These are phyloP conservation scores for Nasonia longicornis DNA, from an alignment of 1,140 invertebrate species.

Conservation along the genomic window DNA sequence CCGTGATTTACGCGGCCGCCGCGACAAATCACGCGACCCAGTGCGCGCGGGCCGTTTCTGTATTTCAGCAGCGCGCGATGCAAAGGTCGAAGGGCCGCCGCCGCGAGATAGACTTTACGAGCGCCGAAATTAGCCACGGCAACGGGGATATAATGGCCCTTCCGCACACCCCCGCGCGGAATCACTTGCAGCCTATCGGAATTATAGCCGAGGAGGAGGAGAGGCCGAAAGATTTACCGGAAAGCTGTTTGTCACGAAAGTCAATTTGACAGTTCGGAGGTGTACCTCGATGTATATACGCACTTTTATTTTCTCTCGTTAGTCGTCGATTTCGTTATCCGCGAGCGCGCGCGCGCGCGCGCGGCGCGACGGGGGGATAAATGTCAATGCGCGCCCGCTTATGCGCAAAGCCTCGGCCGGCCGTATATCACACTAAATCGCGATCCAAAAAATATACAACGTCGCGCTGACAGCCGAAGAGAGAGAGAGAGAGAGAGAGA, in stretches of 20 bases:
- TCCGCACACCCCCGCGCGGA: not conserved
- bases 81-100: not conserved
- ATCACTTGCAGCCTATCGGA: slow-evolving; percentile 36
- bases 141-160: slow-evolving; percentile 23
- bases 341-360: slow-evolving; percentile 15
- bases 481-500: slow-evolving; percentile 40
- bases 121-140: slow-evolving; percentile 37
- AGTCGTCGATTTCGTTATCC: slow-evolving; percentile 51
- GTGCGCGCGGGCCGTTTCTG: not conserved
- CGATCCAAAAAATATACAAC: slow-evolving; percentile 70
- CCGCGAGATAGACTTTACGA: slow-evolving; percentile 39
- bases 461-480: slow-evolving; percentile 58
- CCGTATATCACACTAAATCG: slow-evolving; percentile 69
- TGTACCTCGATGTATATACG: slow-evolving; percentile 37
- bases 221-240: slow-evolving; percentile 30
- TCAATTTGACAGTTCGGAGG: not conserved
- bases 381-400: slow-evolving; percentile 57
- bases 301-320: slow-evolving; percentile 50
- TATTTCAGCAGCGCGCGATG: not conserved
- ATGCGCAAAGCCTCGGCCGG: slow-evolving; percentile 60
- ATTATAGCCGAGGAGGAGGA: not conserved
- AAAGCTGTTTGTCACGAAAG: slow-evolving; percentile 11
- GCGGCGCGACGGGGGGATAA: slow-evolving; percentile 49
- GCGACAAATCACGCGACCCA: slow-evolving; percentile 19
- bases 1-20: slow-evolving; percentile 32